Base-by-base conservation (phyloP, 2,113 vertebrate genomes). In the Cardinalis cardinalis region DNA sequence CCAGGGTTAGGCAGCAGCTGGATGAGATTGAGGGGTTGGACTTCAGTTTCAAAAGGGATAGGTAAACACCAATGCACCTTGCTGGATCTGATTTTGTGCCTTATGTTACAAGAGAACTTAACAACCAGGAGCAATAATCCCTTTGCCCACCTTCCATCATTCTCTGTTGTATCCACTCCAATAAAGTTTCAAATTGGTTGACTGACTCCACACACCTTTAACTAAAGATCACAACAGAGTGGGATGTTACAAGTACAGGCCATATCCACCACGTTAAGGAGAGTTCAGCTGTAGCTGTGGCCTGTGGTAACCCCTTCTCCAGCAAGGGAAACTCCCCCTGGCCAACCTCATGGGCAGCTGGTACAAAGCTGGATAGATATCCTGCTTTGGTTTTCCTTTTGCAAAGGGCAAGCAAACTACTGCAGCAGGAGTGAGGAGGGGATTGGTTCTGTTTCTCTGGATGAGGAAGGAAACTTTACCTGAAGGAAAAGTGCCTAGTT, bases 281-380 rank as follows among this genome's bases (percentile, higher is more conserved):
- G 21, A 64, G 28, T 29, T 53, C 52, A 51, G 3, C 48, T 66
- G 60, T 26, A 29, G 55, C 13, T 51, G 15, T 58, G 59, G 38
- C 38, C 49, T 82, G n/a, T 60, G 32, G 46, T n/a, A 61, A 53
- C 3, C 12, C 8, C 4, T 2, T 1, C 6, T 66, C 26, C 44
- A 55, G 34, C 43, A 61, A 52, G 44, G 28, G 36, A 60, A 51
- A 34, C 21, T 60, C 41, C 21, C 25, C 41, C 64, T 48, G 36
- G 38, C 11, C 68, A 63, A 17, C 36, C 58, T 81, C 44, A 36
- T 0, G 0, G 17, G 36, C 1, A 3, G 58, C 1, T 48, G 38
- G 36, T 60, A 49, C 48, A 75, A 84, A 89, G 65, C 19, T 53
- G 68, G 28, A 53, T 60, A 40, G 28, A 58, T 60, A 44, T n/a